Evolutionary conservation across 1,140 invertebrate genomes (phyloP).

Genomic region (Drosophila pandora): DNA sequence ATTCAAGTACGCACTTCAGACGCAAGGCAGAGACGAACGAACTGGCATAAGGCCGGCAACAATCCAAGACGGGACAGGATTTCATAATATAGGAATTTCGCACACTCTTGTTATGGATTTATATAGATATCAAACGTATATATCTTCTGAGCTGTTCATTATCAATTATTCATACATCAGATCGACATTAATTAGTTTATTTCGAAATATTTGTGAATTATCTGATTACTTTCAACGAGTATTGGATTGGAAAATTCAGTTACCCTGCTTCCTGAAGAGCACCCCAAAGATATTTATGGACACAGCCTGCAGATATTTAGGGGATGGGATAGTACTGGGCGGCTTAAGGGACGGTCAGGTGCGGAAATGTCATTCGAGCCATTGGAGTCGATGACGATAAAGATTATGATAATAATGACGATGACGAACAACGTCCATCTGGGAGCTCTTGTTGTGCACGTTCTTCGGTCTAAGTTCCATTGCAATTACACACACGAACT

Average conservation of each 20-base stretch:
- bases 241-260: neutral
- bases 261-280: constrained; percentile 8
- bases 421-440: constrained; percentile 59
- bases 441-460: constrained; percentile 67
- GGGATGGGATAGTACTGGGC: neutral
- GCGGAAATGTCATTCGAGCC: constrained; percentile 54
- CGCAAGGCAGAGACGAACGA: constrained; percentile 52
- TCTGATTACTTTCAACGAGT: too few species aligned
- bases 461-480: constrained; percentile 32
- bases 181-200: too few species aligned
- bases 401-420: constrained; percentile 43
- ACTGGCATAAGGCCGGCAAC: constrained; percentile 13
- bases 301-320: constrained; percentile 15
- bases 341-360: constrained; percentile 18
- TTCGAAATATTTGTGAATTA: too few species aligned
- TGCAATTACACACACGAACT: constrained; percentile 43
- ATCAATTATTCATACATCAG: too few species aligned
- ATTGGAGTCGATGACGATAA: constrained; percentile 50
- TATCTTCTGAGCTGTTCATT: too few species aligned
- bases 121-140: neutral
- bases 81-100: neutral
- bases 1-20: constrained; percentile 75
- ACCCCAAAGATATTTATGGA: constrained; percentile 2
- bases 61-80: neutral
- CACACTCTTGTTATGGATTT: constrained; percentile 17